phyloP scores from a whole-genome alignment of 2,888 invertebrate genomes.

The Cryptocheilus praepositus region DNA sequence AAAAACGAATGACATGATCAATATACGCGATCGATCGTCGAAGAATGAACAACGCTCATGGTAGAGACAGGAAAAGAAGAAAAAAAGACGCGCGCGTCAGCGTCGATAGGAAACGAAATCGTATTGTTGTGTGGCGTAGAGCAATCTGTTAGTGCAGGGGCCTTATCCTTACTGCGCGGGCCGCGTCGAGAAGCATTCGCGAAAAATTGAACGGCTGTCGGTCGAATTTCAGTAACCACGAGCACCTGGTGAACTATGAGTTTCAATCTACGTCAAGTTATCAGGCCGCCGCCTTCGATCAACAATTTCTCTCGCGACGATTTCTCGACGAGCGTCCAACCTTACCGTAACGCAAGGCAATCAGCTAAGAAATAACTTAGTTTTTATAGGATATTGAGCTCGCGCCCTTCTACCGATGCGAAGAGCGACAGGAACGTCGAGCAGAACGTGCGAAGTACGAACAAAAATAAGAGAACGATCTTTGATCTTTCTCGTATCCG shows the following conservation, averaged over 20 bases:
- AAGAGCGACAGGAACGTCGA: too few species aligned
- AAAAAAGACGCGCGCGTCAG: slow-evolving; percentile 41
- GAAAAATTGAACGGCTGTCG: neutral
- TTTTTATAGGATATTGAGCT: slow-evolving; percentile 74
- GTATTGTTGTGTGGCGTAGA: slow-evolving; percentile 71
- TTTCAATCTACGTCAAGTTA: neutral
- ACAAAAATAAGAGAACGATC: neutral
- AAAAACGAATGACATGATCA: too few species aligned
- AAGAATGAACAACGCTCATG: neutral
- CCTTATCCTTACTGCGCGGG: slow-evolving; percentile 74
- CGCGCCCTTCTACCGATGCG: slow-evolving; percentile 56
- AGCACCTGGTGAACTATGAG: too few species aligned
- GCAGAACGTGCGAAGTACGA: neutral
- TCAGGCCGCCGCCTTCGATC: neutral
- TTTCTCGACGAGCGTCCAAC: slow-evolving; percentile 60
- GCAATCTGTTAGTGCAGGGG: slow-evolving; percentile 75
- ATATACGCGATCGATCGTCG: too few species aligned
- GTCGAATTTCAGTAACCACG: too few species aligned
- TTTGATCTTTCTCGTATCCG: neutral
- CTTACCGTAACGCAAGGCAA: slow-evolving; percentile 74
- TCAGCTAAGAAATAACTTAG: slow-evolving; percentile 75
- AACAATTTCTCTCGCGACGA: slow-evolving; percentile 24
- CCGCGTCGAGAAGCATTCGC: slow-evolving; percentile 30
- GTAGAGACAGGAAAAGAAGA: slow-evolving; percentile 5
- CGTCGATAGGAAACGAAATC: slow-evolving; percentile 41